These are phyloP conservation scores for Cantharis flavilabris DNA, from an alignment of 2,888 invertebrate species.

Conservation along the genomic window DNA sequence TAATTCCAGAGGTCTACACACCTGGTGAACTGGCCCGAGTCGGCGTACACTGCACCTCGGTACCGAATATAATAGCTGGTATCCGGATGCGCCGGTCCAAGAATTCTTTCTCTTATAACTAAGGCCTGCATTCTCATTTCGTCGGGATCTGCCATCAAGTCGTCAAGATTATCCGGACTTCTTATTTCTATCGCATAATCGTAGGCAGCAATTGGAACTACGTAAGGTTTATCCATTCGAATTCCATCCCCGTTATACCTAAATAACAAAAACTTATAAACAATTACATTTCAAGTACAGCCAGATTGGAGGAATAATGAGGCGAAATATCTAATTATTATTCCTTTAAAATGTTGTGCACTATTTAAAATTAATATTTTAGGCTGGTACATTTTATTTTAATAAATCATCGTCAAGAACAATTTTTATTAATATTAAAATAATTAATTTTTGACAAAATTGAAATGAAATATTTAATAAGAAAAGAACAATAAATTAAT, in stretches of 20 bases:
- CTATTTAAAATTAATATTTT: too few relatives aligned
- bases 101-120: conserved; percentile 88
- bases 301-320: background rate
- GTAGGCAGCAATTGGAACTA: conserved; percentile 79
- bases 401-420: too few relatives aligned
- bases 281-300: background rate
- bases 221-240: conserved; percentile 74
- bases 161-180: conserved; percentile 78
- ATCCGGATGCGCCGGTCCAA: conserved; percentile 92
- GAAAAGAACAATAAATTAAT: too few relatives aligned
- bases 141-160: conserved; percentile 90
- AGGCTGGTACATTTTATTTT: too few relatives aligned
- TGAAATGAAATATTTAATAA: too few relatives aligned
- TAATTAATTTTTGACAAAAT: too few relatives aligned
- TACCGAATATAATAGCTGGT: conserved; percentile 96
- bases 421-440: too few relatives aligned
- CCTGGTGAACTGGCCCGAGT: conserved; percentile 86
- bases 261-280: conserved; percentile 8
- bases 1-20: conserved; percentile 97
- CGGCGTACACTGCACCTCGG: conserved; percentile 75
- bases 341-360: too few relatives aligned
- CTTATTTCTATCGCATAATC: conserved; percentile 85
- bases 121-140: conserved; percentile 96
- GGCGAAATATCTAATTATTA: background rate
- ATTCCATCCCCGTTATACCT: conserved; percentile 60